Evolutionary conservation across 2,113 vertebrate species (phyloP).

Genomic region (Carassius gibelio): DNA sequence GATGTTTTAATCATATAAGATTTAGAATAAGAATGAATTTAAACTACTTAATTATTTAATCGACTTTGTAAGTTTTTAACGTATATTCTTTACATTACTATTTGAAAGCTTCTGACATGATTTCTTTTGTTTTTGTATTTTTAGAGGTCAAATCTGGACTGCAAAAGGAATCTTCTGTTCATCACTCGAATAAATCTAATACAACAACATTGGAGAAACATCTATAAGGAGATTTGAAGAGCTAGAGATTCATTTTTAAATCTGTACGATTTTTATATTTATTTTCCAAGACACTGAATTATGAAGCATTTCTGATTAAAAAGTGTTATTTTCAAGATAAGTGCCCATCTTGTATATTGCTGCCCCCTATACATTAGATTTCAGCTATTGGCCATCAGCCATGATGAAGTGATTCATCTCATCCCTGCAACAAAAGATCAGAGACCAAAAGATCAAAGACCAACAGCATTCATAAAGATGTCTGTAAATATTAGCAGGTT

Average conservation of each 20-base stretch:
- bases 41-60: neutral
- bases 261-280: slow-evolving; percentile 59
- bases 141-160: slow-evolving; percentile 75
- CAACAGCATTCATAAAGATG: slow-evolving; percentile 9
- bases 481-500: slow-evolving; percentile 25
- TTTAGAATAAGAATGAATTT: neutral
- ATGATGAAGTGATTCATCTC: neutral
- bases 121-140: neutral
- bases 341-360: slow-evolving; percentile 38
- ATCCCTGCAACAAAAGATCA: neutral
- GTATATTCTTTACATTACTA: neutral
- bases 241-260: slow-evolving; percentile 30
- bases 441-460: slow-evolving; percentile 8
- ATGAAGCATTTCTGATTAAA: slow-evolving; percentile 36
- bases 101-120: neutral
- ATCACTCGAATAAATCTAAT: slow-evolving; percentile 40
- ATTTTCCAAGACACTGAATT: slow-evolving; percentile 70
- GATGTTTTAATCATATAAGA: neutral
- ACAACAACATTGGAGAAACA: slow-evolving; percentile 52
- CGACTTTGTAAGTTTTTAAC: neutral
- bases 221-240: slow-evolving; percentile 70
- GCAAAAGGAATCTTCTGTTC: slow-evolving; percentile 73
- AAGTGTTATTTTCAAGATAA: slow-evolving; percentile 40
- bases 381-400: neutral
- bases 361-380: slow-evolving; percentile 14